Percentiles rank a stretch among this genome's conserved stretches.
phyloP scores from a whole-genome alignment of 1,140 invertebrate genomes.

The Drosophila mojavensis region DNA sequence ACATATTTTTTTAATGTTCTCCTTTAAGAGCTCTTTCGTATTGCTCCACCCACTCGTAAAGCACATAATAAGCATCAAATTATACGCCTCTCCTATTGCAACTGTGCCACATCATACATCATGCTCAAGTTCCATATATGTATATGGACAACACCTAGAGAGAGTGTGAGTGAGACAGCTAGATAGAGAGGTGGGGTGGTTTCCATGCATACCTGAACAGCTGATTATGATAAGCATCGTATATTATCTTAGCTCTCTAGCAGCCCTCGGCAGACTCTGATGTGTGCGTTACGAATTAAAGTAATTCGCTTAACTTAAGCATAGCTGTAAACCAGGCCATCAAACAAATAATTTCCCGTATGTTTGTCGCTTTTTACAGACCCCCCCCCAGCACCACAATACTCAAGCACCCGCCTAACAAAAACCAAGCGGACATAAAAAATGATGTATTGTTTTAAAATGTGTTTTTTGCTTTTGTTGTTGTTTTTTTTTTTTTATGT shows the following conservation, averaged over 20 bases:
- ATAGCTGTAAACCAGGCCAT: conserved; percentile 31
- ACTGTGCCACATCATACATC: conserved; percentile 80
- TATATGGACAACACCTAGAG: background rate
- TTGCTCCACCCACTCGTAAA: conserved; percentile 18
- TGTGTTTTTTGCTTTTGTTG: conserved; percentile 13
- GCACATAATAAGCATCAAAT: conserved; percentile 54
- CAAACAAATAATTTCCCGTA: conserved; percentile 69
- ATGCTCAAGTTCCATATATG: conserved; percentile 43
- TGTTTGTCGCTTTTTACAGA: conserved; percentile 42
- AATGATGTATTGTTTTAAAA: conserved; percentile 79
- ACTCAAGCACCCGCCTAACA: background rate
- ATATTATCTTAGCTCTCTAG: background rate
- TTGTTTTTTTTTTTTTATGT: conserved; percentile 16
- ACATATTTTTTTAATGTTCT: conserved; percentile 8
- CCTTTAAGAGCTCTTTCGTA: conserved; percentile 15
- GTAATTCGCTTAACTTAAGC: conserved; percentile 71
- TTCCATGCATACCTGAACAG: conserved; percentile 74
- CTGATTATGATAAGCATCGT: conserved; percentile 20
- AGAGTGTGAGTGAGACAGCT: background rate
- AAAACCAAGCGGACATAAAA: conserved; percentile 43
- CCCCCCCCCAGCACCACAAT: background rate
- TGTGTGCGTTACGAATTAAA: conserved; percentile 64
- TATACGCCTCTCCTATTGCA: conserved; percentile 52
- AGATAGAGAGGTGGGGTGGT: too few relatives aligned
- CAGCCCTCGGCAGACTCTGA: background rate